phyloP scores from a whole-genome alignment of 2,113 vertebrate species.

The Xiphorhynchus elegans region DNA sequence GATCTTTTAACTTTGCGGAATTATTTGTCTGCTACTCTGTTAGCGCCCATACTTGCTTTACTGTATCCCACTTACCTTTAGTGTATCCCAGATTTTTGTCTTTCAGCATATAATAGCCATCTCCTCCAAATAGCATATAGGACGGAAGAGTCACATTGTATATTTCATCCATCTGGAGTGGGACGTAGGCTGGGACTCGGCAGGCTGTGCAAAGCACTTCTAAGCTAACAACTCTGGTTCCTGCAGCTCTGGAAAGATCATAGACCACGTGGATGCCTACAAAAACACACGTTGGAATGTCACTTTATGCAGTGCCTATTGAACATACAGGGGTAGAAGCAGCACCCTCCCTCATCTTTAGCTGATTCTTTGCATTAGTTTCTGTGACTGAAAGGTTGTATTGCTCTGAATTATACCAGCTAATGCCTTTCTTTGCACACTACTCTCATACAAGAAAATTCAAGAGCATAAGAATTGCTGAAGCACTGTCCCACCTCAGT shows the following conservation, averaged over 20 bases:
- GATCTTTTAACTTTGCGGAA: neutral
- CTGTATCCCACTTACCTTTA: slow-evolving; percentile 85
- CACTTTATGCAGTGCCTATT: neutral
- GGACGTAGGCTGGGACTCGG: slow-evolving; percentile 82
- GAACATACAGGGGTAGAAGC: neutral
- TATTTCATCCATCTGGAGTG: slow-evolving; percentile 68
- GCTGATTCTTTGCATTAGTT: neutral
- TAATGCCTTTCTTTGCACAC: neutral
- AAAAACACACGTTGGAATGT: neutral
- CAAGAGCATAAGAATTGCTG: neutral
- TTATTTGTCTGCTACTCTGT: neutral
- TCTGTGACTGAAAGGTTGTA: rapidly evolving
- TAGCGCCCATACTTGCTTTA: slow-evolving; percentile 71
- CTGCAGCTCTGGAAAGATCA: slow-evolving; percentile 75
- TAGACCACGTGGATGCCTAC: slow-evolving; percentile 86
- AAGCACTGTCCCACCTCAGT: neutral
- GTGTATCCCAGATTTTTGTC: slow-evolving; percentile 80
- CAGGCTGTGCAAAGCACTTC: slow-evolving; percentile 86
- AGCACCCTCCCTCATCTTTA: neutral
- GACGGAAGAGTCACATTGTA: slow-evolving; percentile 84
- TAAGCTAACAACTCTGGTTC: slow-evolving; percentile 76
- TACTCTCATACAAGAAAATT: neutral
- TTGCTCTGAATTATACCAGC: neutral
- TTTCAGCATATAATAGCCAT: slow-evolving; percentile 84
- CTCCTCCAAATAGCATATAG: slow-evolving; percentile 85